Conservation (phyloP, 1,140 invertebrate species). For the Xylocopa sonorina region DNA sequence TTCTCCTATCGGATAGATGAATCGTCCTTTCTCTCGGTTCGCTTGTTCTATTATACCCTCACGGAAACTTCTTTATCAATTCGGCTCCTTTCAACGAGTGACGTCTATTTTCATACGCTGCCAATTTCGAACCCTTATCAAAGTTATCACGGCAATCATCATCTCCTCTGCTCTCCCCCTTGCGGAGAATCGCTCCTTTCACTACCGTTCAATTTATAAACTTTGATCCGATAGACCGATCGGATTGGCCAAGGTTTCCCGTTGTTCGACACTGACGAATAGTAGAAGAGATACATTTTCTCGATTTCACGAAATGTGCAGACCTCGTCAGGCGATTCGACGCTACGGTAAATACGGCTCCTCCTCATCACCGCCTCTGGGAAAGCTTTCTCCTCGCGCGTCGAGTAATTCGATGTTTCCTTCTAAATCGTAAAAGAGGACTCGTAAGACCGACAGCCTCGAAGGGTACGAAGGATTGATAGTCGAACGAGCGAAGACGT, state of each 20-base stretch:
- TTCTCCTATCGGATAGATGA: not conserved
- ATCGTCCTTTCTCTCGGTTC: too few species aligned
- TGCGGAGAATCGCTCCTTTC: not conserved
- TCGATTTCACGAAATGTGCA: not conserved
- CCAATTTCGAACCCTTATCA: not conserved
- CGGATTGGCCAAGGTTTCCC: not conserved
- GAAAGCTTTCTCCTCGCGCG: not conserved
- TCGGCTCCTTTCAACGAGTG: too few species aligned
- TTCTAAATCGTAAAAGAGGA: not conserved
- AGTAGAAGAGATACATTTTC: not conserved
- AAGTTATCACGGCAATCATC: not conserved
- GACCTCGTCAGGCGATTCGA: not conserved
- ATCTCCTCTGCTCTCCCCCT: not conserved
- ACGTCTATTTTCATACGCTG: not conserved
- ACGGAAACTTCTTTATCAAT: not conserved
- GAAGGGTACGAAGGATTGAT: not conserved
- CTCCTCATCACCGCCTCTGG: not conserved
- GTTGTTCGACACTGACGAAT: slow-evolving; percentile 4
- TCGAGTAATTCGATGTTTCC: slow-evolving; percentile 14
- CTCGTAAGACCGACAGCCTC: not conserved
- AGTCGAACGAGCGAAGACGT: not conserved
- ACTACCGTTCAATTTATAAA: slow-evolving; percentile 4
- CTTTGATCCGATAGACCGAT: not conserved
- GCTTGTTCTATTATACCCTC: not conserved
- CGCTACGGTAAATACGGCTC: slow-evolving; percentile 14